Base-by-base conservation (phyloP, 2,797 vertebrate genomes). In the Rallus crepitans region DNA sequence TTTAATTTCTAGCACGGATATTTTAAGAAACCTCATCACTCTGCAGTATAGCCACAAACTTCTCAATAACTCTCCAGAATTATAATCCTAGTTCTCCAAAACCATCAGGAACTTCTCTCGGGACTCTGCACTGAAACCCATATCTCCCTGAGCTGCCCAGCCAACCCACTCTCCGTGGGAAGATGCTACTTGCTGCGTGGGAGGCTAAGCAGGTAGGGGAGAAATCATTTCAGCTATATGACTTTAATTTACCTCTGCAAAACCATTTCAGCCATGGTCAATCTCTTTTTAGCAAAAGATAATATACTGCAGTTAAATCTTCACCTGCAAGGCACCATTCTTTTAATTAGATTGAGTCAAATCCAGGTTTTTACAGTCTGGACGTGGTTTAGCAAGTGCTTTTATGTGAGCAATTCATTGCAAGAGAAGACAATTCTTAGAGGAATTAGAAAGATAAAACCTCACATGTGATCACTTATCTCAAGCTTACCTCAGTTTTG, bases 291-390 rank as follows among this genome's bases (percentile, higher is more conserved):
- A 82, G 68, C 60, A 91, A 61, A 65, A 89, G 71, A 45, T 60
- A 85, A 89, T 35, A 82, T 7, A 30, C 28, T 71, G 60, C 60
- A 89, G 42, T 80, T 93, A 91, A 91, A 79, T 84, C 81, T 4
- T 5, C 65, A 96, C 83, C 89, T 88, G 88, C 63, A 80, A 92
- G 66, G 59, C 73, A 94, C 90, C 68, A 69, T 3, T 83, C 31
- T 81, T 84, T 90, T 96, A 94, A 91, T 93, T 82, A 94, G 91
- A 92, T 81, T 93, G 65, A 86, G 68, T 31, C 48, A 93, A 97
- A 97, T 93, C 88, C 80, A 77, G 27, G 35, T 91, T 69, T 96
- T 94, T 79, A 50, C 71, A 89, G 96, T 96, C 96, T 96, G 97
- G 94, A 96, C 96, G 69, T 42, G 90, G 95, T 96, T 97, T 96